These are phyloP conservation scores for Phalacrocorax aristotelis DNA, from an alignment of 2,113 vertebrate species.

Conservation along the genomic window DNA sequence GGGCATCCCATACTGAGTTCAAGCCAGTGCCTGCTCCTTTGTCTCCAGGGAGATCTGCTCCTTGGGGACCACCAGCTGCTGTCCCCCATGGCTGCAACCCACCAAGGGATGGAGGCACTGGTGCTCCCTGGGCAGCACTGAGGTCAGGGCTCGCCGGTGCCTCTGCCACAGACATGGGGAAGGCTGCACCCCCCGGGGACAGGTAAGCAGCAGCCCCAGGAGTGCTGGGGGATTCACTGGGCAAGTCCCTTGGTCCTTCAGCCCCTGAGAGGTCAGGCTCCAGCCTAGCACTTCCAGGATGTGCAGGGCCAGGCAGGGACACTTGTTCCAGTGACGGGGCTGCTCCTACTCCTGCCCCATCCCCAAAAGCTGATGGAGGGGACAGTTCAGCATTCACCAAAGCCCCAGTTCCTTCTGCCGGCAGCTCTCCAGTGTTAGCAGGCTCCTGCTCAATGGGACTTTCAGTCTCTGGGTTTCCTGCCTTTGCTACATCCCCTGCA, in stretches of 20 bases:
- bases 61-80: not conserved
- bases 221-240: not conserved
- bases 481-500: not conserved
- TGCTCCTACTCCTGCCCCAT: not conserved
- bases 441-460: not conserved
- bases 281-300: not conserved
- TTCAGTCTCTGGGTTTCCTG: not conserved
- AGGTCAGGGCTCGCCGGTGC: not conserved
- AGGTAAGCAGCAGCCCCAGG: not conserved
- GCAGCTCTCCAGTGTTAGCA: not conserved
- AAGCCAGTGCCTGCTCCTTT: fast-evolving
- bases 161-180: not conserved
- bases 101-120: not conserved
- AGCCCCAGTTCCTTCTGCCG: not conserved
- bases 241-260: not conserved
- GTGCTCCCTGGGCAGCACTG: not conserved
- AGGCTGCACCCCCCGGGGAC: fast-evolving
- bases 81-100: not conserved
- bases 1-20: fast-evolving
- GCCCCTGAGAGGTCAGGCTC: fast-evolving
- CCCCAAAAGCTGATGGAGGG: not conserved
- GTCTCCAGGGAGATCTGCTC: not conserved
- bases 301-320: fast-evolving
- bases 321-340: not conserved
- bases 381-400: not conserved